Conservation (phyloP, 2,113 vertebrate genomes). For the Synchiropus splendidus region DNA sequence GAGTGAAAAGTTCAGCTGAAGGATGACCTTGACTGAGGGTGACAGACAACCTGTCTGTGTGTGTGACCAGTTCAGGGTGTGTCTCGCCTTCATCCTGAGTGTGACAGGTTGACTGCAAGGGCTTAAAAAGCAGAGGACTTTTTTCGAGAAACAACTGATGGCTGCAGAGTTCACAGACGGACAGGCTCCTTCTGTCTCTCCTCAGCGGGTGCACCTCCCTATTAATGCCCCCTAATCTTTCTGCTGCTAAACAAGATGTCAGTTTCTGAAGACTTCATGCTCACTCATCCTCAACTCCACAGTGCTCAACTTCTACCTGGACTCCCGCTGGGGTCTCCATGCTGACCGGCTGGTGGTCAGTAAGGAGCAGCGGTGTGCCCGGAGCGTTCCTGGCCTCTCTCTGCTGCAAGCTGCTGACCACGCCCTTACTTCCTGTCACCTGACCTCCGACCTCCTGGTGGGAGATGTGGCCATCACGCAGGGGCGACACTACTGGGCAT, state of each 20-base stretch:
- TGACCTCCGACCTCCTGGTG: conserved; percentile 83
- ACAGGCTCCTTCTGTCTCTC: no score
- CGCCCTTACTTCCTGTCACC: conserved; percentile 86
- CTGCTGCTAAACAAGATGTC: neutral
- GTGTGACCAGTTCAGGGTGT: no score
- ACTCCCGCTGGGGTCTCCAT: conserved; percentile 89
- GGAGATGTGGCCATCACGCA: conserved; percentile 93
- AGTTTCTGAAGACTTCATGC: neutral
- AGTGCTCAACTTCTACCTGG: conserved; percentile 96
- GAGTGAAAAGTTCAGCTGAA: no score
- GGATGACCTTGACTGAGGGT: no score
- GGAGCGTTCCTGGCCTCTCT: conserved; percentile 85
- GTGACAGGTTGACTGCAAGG: no score
- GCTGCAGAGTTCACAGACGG: no score
- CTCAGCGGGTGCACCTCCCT: neutral
- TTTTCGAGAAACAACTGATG: no score
- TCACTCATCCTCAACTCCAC: conserved; percentile 3
- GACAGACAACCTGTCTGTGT: no score
- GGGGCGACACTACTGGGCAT: conserved; percentile 95
- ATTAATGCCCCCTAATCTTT: neutral
- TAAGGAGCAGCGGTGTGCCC: conserved; percentile 88
- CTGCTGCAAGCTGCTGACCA: conserved; percentile 76
- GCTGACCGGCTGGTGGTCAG: conserved; percentile 88
- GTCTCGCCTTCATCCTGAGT: no score
- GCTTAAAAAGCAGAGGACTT: no score